Percentiles rank a stretch among this genome's conserved stretches.
phyloP scores from a whole-genome alignment of 2,888 invertebrate species.

The Allacma fusca region DNA sequence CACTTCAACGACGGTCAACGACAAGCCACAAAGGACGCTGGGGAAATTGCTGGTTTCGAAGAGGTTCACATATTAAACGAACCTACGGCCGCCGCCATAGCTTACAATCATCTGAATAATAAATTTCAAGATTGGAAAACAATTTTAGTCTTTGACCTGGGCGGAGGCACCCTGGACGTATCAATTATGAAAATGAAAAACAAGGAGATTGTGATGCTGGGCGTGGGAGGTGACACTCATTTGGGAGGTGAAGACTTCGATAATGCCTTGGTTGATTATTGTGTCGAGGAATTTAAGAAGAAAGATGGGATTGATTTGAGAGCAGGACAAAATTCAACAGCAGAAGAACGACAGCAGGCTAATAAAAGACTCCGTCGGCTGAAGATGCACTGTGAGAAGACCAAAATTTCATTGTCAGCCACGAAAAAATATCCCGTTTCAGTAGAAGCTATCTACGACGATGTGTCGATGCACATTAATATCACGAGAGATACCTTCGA shows the following conservation, averaged over 20 bases:
- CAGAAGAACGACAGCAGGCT: background rate
- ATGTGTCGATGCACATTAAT: conserved; percentile 27
- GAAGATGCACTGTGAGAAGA: conserved; percentile 45
- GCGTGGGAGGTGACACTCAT: background rate
- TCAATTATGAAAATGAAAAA: background rate
- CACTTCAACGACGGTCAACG: conserved; percentile 62
- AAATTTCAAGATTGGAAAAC: background rate
- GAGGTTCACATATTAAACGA: background rate
- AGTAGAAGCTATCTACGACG: background rate
- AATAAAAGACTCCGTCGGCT: background rate
- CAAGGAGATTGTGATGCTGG: background rate
- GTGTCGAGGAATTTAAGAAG: background rate
- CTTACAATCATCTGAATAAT: conserved; percentile 22
- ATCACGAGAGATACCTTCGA: conserved; percentile 43
- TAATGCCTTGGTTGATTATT: background rate
- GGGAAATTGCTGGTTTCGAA: conserved; percentile 70
- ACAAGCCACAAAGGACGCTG: conserved; percentile 82
- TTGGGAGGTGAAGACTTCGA: background rate
- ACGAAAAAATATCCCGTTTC: background rate
- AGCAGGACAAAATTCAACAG: background rate
- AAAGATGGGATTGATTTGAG: background rate
- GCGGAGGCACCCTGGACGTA: background rate
- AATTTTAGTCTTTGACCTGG: background rate
- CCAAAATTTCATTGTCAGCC: conserved; percentile 39
- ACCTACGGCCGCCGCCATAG: background rate